phyloP scores from a whole-genome alignment of 92 coral and sea anemone species.

The Pocillopora grandis region DNA sequence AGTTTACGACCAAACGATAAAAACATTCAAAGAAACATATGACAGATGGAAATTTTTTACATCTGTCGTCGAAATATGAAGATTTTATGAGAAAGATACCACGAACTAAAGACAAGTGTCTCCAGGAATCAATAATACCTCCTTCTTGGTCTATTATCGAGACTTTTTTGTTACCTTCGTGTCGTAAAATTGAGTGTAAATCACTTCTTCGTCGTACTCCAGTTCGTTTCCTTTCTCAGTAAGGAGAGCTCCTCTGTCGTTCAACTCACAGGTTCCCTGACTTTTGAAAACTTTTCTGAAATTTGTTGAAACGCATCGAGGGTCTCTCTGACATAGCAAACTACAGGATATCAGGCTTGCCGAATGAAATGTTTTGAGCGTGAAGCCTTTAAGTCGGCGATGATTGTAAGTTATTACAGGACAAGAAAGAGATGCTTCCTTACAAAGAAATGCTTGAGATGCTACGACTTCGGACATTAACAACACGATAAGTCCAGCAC shows the following conservation, averaged over 20 bases:
- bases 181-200: constrained; percentile 16
- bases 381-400: not conserved
- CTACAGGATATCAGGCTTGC: no score
- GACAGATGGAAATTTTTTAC: no score
- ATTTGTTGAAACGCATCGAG: not conserved
- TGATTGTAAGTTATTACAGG: constrained; percentile 8
- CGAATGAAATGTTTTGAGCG: no score
- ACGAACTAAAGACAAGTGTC: no score
- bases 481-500: not conserved
- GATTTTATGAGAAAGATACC: no score
- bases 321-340: not conserved
- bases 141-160: not conserved
- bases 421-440: not conserved
- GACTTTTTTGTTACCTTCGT: not conserved
- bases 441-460: not conserved
- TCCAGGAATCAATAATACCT: no score
- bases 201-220: constrained; percentile 3
- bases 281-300: not conserved
- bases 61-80: no score
- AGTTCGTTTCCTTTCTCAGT: not conserved
- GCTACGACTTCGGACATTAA: not conserved
- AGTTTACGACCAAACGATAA: no score
- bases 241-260: not conserved
- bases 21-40: no score
- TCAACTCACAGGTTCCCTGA: not conserved